Evolutionary conservation across 2,888 invertebrate genomes (phyloP).

Genomic region (Adelognathus sp.): DNA sequence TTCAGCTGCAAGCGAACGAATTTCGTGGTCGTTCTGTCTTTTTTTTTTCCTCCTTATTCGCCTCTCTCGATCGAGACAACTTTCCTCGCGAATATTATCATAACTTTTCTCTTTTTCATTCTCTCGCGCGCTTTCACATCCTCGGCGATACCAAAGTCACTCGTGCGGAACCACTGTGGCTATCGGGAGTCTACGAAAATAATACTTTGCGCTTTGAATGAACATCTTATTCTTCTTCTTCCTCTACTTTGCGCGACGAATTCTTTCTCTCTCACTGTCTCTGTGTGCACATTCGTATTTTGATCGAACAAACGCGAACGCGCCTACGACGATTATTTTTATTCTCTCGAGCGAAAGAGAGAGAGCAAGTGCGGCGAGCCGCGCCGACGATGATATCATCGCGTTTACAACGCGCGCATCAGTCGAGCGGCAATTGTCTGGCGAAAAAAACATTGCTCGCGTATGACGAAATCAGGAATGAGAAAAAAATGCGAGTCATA

Average conservation of each 20-base stretch:
- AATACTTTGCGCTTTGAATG: background rate
- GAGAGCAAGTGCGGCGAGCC: conserved; percentile 38
- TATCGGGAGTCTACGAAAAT: background rate
- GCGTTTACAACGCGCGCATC: background rate
- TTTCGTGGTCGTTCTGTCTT: background rate
- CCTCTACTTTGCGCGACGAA: background rate
- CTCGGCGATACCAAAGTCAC: background rate
- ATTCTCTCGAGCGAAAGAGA: conserved; percentile 38
- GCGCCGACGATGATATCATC: conserved; percentile 59
- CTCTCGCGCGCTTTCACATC: background rate
- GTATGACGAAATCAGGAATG: conserved; percentile 2
- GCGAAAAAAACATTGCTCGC: conserved; percentile 13
- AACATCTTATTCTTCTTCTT: background rate
- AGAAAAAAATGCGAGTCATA: background rate
- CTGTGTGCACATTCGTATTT: conserved; percentile 16
- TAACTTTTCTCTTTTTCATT: conserved; percentile 1
- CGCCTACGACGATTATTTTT: conserved; percentile 58
- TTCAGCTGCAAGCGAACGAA: background rate
- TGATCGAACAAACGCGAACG: background rate
- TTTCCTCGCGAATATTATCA: conserved; percentile 1
- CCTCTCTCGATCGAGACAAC: background rate
- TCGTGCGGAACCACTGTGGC: background rate
- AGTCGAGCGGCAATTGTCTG: conserved; percentile 25
- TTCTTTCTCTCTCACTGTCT: background rate
- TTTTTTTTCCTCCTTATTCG: background rate